phyloP scores from a whole-genome alignment of 2,888 invertebrate genomes.

The Chromoteleia sp. region DNA sequence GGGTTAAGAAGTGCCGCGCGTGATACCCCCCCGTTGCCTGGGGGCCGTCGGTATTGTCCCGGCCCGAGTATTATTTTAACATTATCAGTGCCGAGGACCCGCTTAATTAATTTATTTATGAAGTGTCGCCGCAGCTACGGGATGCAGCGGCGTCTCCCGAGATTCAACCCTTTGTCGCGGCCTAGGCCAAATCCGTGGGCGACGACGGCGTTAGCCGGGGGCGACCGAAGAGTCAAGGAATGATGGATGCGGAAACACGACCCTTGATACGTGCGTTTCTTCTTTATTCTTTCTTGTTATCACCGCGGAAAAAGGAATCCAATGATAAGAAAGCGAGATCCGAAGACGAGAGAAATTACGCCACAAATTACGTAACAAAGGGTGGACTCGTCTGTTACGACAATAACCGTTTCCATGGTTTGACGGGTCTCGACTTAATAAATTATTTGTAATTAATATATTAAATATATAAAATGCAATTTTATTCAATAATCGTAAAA shows the following conservation, averaged over 20 bases:
- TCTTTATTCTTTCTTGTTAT: constrained; percentile 79
- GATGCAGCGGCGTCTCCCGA: constrained; percentile 74
- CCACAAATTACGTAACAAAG: constrained; percentile 5
- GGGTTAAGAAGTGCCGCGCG: constrained; percentile 48
- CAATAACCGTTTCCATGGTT: background rate
- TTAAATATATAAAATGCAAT: background rate
- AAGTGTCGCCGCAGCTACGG: constrained; percentile 71
- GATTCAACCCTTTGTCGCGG: constrained; percentile 76
- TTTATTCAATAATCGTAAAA: too few species aligned
- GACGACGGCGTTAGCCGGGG: constrained; percentile 59
- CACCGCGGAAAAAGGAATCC: constrained; percentile 71
- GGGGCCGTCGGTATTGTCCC: constrained; percentile 75
- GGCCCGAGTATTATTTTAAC: constrained; percentile 80
- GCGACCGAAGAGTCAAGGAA: constrained; percentile 64
- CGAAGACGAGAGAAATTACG: constrained; percentile 24
- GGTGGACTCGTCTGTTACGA: background rate
- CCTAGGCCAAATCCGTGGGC: constrained; percentile 35
- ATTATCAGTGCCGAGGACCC: constrained; percentile 79
- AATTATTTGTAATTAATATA: background rate
- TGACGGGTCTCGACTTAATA: background rate
- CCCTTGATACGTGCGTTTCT: constrained; percentile 79
- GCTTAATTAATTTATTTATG: constrained; percentile 84
- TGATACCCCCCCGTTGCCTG: constrained; percentile 57
- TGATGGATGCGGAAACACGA: constrained; percentile 71
- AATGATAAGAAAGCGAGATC: constrained; percentile 46